A percentile compares a stretch with the other conserved stretches of the same genome.
Evolutionary conservation across 2,888 invertebrate genomes (phyloP).

Genomic region (Thyatira batis): DNA sequence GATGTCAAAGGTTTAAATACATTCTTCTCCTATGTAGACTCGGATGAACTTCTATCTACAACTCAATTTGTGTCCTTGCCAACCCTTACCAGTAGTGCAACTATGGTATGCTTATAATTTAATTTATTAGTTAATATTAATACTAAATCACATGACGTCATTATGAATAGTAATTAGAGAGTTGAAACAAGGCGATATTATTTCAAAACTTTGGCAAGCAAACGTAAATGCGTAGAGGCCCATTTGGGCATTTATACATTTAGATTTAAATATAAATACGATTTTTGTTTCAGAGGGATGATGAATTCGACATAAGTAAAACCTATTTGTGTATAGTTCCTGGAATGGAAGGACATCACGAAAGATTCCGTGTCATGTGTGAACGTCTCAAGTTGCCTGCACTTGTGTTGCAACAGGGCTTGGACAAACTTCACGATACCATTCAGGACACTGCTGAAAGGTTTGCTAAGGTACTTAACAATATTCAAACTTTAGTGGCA

Average conservation of each 20-base stretch:
- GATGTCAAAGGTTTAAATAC: constrained; percentile 37
- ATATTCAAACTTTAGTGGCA: too few relatives aligned
- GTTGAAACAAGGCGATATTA: too few relatives aligned
- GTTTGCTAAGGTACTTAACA: constrained; percentile 42
- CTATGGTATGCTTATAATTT: constrained; percentile 21
- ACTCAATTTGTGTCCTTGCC: constrained; percentile 47
- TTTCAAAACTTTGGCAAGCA: too few relatives aligned
- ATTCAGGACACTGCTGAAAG: constrained; percentile 39
- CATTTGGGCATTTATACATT: too few relatives aligned
- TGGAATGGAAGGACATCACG: constrained; percentile 52
- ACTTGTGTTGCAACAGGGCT: constrained; percentile 51
- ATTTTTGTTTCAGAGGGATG: constrained; percentile 38
- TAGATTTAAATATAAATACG: not conserved
- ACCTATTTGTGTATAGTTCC: constrained; percentile 49
- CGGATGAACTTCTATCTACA: constrained; percentile 55
- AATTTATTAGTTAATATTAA: not conserved
- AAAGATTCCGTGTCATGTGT: constrained; percentile 40
- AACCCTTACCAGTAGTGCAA: constrained; percentile 33
- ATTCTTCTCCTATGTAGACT: constrained; percentile 44
- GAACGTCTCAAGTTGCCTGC: constrained; percentile 51
- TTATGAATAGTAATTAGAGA: too few relatives aligned
- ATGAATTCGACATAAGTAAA: constrained; percentile 40
- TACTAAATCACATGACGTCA: not conserved
- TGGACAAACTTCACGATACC: constrained; percentile 40
- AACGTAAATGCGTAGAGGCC: too few relatives aligned